A percentile compares a stretch with the other conserved stretches of the same genome.
These are phyloP conservation scores for Poeciliopsis prolifica DNA, from an alignment of 2,113 vertebrate species.

Conservation along the genomic window DNA sequence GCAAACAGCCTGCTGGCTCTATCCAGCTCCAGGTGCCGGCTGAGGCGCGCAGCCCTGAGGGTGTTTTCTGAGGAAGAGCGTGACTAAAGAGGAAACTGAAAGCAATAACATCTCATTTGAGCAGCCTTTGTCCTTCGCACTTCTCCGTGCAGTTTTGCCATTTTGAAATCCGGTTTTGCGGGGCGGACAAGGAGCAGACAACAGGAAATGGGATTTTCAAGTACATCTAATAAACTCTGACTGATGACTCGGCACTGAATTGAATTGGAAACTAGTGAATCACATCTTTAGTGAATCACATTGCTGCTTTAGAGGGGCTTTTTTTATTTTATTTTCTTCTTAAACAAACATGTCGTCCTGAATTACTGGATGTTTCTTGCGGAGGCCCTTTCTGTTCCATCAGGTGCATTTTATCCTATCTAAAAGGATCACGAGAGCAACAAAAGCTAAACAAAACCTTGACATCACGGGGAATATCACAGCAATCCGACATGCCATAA, in stretches of 20 bases:
- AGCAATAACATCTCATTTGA: slow-evolving; percentile 23
- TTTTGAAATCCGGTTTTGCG: slow-evolving; percentile 12
- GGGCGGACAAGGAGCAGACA: slow-evolving; percentile 17
- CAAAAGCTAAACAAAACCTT: slow-evolving; percentile 51
- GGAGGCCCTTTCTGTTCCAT: slow-evolving; percentile 22
- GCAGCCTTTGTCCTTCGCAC: slow-evolving; percentile 5
- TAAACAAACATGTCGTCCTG: slow-evolving; percentile 12
- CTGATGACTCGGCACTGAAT: slow-evolving; percentile 21
- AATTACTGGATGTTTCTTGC: slow-evolving; percentile 12
- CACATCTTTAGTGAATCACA: slow-evolving; percentile 2
- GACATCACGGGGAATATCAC: slow-evolving; percentile 39
- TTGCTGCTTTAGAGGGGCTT: not conserved
- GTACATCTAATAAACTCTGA: slow-evolving; percentile 23
- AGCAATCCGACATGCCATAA: slow-evolving; percentile 45
- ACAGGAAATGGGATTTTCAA: slow-evolving; percentile 12
- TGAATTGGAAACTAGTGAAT: slow-evolving; percentile 28
- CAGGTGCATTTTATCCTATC: slow-evolving; percentile 3
- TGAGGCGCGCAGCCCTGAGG: slow-evolving; percentile 18
- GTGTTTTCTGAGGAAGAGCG: slow-evolving; percentile 23
- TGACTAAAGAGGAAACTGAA: slow-evolving; percentile 6
- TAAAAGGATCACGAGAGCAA: slow-evolving; percentile 14
- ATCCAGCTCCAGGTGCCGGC: slow-evolving; percentile 25
- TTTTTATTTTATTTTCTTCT: not conserved
- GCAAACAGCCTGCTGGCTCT: slow-evolving; percentile 48
- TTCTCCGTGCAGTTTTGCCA: not conserved